Conservation (phyloP, 2,113 vertebrate species). For the Chamaetylas fuelleborni region DNA sequence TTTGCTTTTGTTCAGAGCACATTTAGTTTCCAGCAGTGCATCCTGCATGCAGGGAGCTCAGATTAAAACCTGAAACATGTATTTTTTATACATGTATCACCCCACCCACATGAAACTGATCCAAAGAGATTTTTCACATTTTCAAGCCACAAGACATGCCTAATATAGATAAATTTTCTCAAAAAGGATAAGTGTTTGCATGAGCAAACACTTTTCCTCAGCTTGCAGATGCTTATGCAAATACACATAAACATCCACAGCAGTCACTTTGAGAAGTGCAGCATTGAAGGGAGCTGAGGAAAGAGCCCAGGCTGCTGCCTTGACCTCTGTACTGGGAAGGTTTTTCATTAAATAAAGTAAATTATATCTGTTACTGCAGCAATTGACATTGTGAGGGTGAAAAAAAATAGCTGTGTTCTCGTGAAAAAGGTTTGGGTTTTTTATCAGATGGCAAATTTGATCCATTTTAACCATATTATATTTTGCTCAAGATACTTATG, state of each 20-base stretch:
- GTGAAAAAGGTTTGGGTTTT: not conserved
- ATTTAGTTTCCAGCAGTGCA: not conserved
- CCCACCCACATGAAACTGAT: not conserved
- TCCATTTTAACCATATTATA: not conserved
- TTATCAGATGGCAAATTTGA: not conserved
- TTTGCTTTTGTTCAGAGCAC: not conserved
- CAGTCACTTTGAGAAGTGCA: not conserved
- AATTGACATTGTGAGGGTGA: not conserved
- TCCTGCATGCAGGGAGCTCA: not conserved
- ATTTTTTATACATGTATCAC: not conserved
- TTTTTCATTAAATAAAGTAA: not conserved
- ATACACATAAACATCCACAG: not conserved
- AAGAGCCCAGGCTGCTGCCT: not conserved
- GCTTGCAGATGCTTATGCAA: not conserved
- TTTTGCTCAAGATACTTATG: not conserved
- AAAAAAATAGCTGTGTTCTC: not conserved
- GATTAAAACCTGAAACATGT: not conserved
- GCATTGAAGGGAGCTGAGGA: not conserved
- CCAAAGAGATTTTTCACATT: not conserved
- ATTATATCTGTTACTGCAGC: not conserved
- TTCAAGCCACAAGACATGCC: not conserved
- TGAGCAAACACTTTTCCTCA: not conserved
- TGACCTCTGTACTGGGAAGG: not conserved
- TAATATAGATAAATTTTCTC: not conserved
- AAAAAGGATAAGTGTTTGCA: not conserved